Evolutionary conservation across 2,113 vertebrate genomes (phyloP).

Genomic region (Tenrec ecaudatus): DNA sequence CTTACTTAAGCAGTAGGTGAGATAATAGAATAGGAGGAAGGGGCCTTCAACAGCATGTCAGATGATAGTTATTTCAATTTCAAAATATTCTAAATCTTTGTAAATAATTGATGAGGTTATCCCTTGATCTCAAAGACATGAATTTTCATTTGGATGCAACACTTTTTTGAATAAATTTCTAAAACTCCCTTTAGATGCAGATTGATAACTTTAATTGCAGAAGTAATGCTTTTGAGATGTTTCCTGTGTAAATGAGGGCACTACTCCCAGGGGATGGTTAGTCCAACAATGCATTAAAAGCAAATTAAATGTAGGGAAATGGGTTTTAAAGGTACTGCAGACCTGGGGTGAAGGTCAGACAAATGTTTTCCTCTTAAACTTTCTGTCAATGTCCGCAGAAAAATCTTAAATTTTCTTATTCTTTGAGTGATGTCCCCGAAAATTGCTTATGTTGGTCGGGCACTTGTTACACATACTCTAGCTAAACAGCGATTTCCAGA

Average conservation of each 20-base stretch:
- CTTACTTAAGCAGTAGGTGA: neutral
- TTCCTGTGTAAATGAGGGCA: neutral
- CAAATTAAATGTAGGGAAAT: neutral
- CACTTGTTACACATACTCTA: neutral
- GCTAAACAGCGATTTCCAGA: conserved; percentile 11
- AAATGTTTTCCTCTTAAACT: neutral
- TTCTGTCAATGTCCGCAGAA: neutral
- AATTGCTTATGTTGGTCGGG: neutral
- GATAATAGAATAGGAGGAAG: neutral
- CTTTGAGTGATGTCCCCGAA: neutral
- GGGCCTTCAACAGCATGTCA: neutral
- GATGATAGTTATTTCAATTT: neutral
- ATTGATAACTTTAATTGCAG: neutral
- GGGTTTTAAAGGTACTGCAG: neutral
- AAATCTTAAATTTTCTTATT: neutral
- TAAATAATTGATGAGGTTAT: neutral
- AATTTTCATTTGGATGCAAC: conserved; percentile 11
- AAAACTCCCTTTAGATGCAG: neutral
- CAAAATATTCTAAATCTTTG: neutral
- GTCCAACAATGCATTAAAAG: neutral
- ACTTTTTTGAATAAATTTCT: neutral
- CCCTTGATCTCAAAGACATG: neutral
- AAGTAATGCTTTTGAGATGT: neutral
- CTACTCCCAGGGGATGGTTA: neutral
- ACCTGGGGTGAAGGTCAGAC: neutral